Base-by-base conservation (phyloP, 2,888 invertebrate genomes). In the Biston betularia region DNA sequence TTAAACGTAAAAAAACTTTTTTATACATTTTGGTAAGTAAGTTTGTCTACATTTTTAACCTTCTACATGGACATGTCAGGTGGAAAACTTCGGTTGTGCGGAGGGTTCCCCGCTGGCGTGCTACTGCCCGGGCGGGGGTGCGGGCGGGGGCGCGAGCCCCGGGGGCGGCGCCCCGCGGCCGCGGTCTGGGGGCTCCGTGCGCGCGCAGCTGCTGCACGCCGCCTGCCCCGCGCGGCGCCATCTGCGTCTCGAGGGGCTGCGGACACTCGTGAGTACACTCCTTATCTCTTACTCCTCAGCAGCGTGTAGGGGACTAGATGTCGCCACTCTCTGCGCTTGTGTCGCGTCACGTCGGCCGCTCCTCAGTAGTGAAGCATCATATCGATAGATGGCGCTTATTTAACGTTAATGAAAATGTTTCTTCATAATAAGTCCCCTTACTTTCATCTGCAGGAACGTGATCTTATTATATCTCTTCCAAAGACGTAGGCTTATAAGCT, bases 161-260 rank as follows among this genome's bases (percentile, higher is more conserved):
- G 93, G 62, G 91, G 94, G 0, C 92, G 94, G 8, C n/a, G 34
- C 38, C 95, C 50, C n/a, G 94, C 95, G 67, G 15, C 54, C 63
- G 6, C 62, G 62, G 35, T 58, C 66, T 6, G 63, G 67, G 15
- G 67, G 67, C 48, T 96, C 96, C 0, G 95, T 97, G 58, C 94
- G 97, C 1, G 96, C 96, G 48, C 95, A 96, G 42, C 96, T 97
- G 62, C 88, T 97, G 7, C 96, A 96, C 87, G 96, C 96, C n/a
- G 97, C 97, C 0, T 98, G 98, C 81, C 94, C 96, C 0, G 98
- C 98, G 75, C 90, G 97, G n/a, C 92, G 97, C 6, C 99, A 99
- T 83, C 90, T 97, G 61, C 94, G 97, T 24, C 94, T 99, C 45
- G 97, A 97, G 79, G 96, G 96, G 73, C 92, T 98, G 49, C 94